Base-by-base conservation (phyloP, 2,888 invertebrate genomes). In the Andrena camellia region DNA sequence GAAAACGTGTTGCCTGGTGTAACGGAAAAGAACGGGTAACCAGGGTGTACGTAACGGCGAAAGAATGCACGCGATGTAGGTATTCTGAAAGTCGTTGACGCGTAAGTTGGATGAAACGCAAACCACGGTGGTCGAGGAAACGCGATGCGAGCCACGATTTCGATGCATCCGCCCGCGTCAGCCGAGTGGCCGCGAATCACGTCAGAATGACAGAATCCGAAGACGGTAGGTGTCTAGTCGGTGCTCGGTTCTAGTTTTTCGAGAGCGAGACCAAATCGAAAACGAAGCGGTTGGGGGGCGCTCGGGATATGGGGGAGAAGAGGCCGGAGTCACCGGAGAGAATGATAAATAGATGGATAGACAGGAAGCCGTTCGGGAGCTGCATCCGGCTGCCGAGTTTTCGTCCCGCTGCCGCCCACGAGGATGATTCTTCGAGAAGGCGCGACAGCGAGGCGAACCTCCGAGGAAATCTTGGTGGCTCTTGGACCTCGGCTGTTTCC, bases 401-500 rank as follows among this genome's bases (percentile, higher is more conserved):
- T 76, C 76, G 71, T 57, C 57, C 52, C 54, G 67, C 70, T 63
- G 59, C 63, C 57, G 63, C 63, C 57, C 76, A 48, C 60, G 64
- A 77, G 66, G 54, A 82, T 77, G 82, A 67, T 83, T 82, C 82
- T 82, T 83, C 83, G 78, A 78, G 68, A 50, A 76, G 63, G 31
- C 79, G 75, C 82, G 79, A 74, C 76, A 80, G 82, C 70, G 29
- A 73, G 73, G 73, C 78, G 84, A 89, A 86, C 88, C 91, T 91
- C 89, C 84, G 89, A 90, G 91, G 90, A 91, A 91, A 91, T 91
- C 91, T 91, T 86, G 85, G 79, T 81, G 81, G 81, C 86, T 84
- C 87, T 17, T 42, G 42, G 84, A 86, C 87, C 88, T 80, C 84
- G 83, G 72, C 82, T 77, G 71, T 82, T 84, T 86, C 83, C 78